Evolutionary conservation across 2,113 vertebrate species (phyloP), one percentile per base, ranked within the genome.

Genomic region (Chloroceryle aenea): DNA sequence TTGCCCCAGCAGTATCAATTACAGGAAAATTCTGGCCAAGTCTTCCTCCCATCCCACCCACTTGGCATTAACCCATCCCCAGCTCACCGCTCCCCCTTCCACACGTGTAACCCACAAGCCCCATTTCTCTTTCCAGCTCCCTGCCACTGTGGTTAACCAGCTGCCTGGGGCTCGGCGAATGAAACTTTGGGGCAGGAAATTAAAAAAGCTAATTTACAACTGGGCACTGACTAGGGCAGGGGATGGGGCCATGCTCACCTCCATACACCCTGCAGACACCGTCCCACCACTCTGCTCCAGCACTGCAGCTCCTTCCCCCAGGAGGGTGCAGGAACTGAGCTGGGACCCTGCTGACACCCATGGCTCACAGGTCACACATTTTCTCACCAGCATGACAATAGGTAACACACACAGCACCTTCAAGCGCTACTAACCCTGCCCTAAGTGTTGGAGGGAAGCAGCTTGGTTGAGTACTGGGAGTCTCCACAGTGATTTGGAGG

Each of bases 341-440:
- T 4, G 9, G 15, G 58, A 40, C 6, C 55, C 27, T 12, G 6
- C 36, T 27, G 32, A 16, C 5, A 30, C 32, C 21, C n/a, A 1
- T 0, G 1, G 3, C 38, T 26, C 15, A 1, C 8, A 18, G 47
- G 0, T 14, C 34, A 14, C 12, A 1, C 1, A 0, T 32, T 55
- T 59, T 11, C 48, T 21, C 40, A 12, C 6, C 8, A 12, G 56
- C n/a, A 13, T 55, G 59, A 26, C 43, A 29, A 45, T 32, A 45
- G 6, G 2, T 2, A 12, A 26, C 2, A 2, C 72, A 22, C 0
- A 2, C 32, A 50, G 72, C 47, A 40, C 30, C 43, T n/a, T 43
- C 58, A 12, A 2, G 13, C 42, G 10, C 7, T 3, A 6, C 47
- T 15, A 15, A 30, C 32, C 45, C 38, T 5, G 1, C 55, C n/a